phyloP scores from a whole-genome alignment of 2,888 invertebrate genomes.

The Eumacrocentrus americanus region DNA sequence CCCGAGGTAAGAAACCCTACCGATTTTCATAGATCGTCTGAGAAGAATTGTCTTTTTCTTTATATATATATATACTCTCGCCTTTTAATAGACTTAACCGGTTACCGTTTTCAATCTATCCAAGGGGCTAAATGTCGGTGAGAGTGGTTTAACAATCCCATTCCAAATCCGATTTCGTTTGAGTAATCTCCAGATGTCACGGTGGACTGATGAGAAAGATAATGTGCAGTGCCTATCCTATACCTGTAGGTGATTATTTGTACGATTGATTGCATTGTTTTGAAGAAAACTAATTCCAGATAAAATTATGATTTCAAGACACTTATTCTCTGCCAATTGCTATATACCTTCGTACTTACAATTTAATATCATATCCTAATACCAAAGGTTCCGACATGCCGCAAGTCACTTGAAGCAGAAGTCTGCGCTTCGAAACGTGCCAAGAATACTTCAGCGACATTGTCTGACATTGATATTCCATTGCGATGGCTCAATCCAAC shows the following conservation, averaged over 20 bases:
- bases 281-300: background rate
- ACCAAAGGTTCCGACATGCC: background rate
- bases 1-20: constrained; percentile 25
- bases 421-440: constrained; percentile 17
- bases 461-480: constrained; percentile 19
- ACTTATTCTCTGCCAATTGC: background rate
- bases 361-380: background rate
- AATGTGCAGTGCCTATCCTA: background rate
- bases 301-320: background rate
- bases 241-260: too few relatives aligned
- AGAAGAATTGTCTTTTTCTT: constrained; percentile 33
- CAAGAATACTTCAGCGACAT: constrained; percentile 2
- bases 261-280: background rate
- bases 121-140: constrained; percentile 30
- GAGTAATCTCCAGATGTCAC: constrained; percentile 25
- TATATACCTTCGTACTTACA: background rate
- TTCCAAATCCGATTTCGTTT: constrained; percentile 33
- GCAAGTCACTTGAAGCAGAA: constrained; percentile 6
- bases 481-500: background rate
- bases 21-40: constrained; percentile 2
- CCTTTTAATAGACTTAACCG: constrained; percentile 34
- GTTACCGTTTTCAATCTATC: constrained; percentile 29
- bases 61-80: too few relatives aligned
- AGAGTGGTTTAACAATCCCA: constrained; percentile 30
- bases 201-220: background rate